phyloP scores from a whole-genome alignment of 2,113 vertebrate genomes.

The Corythornis madagascariensis region DNA sequence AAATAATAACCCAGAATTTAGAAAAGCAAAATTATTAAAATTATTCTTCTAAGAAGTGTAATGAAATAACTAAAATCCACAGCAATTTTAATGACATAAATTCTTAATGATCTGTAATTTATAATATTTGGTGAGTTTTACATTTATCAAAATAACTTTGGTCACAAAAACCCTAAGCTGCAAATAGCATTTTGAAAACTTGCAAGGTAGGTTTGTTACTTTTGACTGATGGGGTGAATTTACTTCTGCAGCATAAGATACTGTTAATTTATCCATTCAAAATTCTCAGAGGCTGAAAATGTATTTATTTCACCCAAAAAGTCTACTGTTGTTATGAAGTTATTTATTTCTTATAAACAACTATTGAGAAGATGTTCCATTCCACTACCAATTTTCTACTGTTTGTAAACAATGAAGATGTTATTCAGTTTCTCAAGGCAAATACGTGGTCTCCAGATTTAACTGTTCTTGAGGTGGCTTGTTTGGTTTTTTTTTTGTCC shows the following conservation, averaged over 20 bases:
- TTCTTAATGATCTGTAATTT: neutral
- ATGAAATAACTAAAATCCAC: neutral
- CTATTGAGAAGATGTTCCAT: neutral
- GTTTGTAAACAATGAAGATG: neutral
- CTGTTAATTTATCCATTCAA: neutral
- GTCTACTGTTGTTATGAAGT: neutral
- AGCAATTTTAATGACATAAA: neutral
- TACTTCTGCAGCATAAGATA: neutral
- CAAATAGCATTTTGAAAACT: neutral
- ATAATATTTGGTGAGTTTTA: neutral
- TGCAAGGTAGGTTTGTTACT: neutral
- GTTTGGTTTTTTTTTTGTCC: neutral
- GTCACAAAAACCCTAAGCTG: neutral
- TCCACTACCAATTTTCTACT: neutral
- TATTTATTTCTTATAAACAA: neutral
- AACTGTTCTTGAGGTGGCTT: fast-evolving
- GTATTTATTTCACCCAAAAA: neutral
- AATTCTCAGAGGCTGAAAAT: neutral
- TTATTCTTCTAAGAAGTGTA: neutral
- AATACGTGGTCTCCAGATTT: neutral
- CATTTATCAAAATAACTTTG: neutral
- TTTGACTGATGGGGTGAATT: neutral
- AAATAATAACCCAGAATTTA: neutral
- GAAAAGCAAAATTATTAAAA: neutral
- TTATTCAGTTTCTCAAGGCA: neutral